Percentiles rank a stretch among this genome's conserved stretches.
Conservation (phyloP, 1,140 invertebrate genomes). For the Drosophila bocqueti region DNA sequence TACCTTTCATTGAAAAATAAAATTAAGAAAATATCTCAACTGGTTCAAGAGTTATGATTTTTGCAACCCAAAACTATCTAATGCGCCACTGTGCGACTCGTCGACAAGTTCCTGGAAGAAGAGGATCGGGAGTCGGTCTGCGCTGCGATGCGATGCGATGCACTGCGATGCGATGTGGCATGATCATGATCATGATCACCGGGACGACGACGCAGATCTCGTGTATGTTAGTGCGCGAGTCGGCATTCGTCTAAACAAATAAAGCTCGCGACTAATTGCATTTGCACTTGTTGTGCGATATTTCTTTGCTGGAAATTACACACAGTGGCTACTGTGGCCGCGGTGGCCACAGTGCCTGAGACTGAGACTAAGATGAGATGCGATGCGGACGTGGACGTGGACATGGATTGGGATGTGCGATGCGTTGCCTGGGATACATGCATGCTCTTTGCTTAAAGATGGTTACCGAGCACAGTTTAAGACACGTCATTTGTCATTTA, state of each 20-base stretch:
- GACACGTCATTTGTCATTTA: slow-evolving; percentile 83
- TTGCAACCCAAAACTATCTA: too few relatives aligned
- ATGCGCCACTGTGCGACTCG: too few relatives aligned
- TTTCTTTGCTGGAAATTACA: slow-evolving; percentile 78
- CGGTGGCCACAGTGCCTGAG: neutral
- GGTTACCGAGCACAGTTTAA: slow-evolving; percentile 55
- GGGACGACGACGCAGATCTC: slow-evolving; percentile 27
- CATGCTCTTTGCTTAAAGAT: slow-evolving; percentile 42
- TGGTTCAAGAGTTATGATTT: too few relatives aligned
- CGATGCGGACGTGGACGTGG: neutral
- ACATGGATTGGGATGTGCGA: slow-evolving; percentile 10
- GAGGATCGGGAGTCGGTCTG: slow-evolving; percentile 10
- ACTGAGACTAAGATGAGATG: neutral
- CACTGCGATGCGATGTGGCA: slow-evolving; percentile 15
- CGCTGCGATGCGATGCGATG: slow-evolving; percentile 11
- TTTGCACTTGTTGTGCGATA: slow-evolving; percentile 83
- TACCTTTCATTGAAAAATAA: too few relatives aligned
- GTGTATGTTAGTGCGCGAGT: slow-evolving; percentile 31
- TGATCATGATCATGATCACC: slow-evolving; percentile 22
- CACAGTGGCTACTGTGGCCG: slow-evolving; percentile 46
- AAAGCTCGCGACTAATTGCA: slow-evolving; percentile 79
- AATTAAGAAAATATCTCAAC: too few relatives aligned
- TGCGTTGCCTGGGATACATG: slow-evolving; percentile 10
- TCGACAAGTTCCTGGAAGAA: slow-evolving; percentile 66
- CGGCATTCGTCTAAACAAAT: slow-evolving; percentile 80